Base-by-base conservation (phyloP, 2,888 invertebrate species). In the Eilema caniola region DNA sequence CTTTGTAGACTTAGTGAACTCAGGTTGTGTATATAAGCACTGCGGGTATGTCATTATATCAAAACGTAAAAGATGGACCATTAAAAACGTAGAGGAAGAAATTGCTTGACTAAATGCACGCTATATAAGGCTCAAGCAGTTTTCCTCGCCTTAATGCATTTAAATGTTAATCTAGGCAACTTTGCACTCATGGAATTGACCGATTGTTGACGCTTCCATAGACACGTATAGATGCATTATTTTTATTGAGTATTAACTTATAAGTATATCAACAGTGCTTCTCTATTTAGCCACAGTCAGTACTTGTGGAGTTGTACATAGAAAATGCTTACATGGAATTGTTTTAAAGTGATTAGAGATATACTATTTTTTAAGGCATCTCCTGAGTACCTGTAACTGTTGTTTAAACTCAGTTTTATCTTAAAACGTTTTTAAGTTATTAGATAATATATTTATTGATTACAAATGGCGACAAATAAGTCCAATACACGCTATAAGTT, bases 171-270 rank as follows among this genome's bases (percentile, higher is more conserved):
- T 89, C 90, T 93, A 93, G 91, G 86, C 91, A 83, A 84, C 83
- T 90, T 92, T 90, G 94, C 94, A 94, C 94, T 94, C 90, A 93
- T 85, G 95, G 95, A 95, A 95, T 95, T 95, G 94, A 94, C 86
- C 84, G 88, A 90, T 89, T 90, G 90, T 90, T 90, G 85, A 94
- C 93, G 94, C 94, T 95, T 95, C 94, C 95, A 93, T 86, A 86
- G 84, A 86, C 88, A 86, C 84, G 85, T 83, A 85, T 88, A 89
- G 85, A 83, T 86, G 87, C 88, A 84, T 86, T 83, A 85, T 85
- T 83, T 33, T 80, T 80, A 86, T 73, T 79, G 75, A 76, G 75
- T 78, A 75, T 78, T 82, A 71, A 76, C 31, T 12, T 71, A 59
- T 78, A 74, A 80, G 77, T 66, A 61, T 74, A 72, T 64, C 69